Percentiles rank a stretch among this genome's conserved stretches.
phyloP scores from a whole-genome alignment of 2,797 vertebrate genomes.

The Tragelaphus eurycerus region DNA sequence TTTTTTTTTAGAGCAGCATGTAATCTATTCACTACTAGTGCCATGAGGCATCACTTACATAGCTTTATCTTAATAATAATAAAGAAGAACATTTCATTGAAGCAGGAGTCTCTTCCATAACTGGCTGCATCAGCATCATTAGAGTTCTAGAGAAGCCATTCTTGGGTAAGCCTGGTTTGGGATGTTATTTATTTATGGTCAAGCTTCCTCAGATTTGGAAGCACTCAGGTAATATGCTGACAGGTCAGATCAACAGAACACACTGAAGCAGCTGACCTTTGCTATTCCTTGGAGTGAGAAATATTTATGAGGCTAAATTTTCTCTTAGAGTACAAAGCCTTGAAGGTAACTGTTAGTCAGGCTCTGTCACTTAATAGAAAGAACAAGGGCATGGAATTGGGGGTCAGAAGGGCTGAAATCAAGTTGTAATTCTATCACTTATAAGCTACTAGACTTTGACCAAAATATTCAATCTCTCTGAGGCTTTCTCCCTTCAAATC shows the following conservation, averaged over 20 bases:
- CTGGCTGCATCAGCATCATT: neutral
- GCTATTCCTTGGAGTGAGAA: neutral
- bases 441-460: neutral
- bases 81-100: neutral
- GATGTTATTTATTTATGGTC: constrained; percentile 44
- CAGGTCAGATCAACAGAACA: neutral
- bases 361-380: neutral
- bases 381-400: neutral
- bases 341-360: neutral
- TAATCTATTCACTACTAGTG: neutral
- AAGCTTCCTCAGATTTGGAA: constrained; percentile 28
- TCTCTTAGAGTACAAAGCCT: neutral
- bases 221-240: neutral
- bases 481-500: neutral
- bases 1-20: neutral
- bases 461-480: neutral
- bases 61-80: constrained; percentile 15
- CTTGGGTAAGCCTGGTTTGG: neutral
- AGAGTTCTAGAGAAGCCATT: neutral
- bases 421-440: neutral
- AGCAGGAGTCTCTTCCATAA: neutral
- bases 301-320: constrained; percentile 2
- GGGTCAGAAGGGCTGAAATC: neutral
- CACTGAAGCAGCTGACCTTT: neutral
- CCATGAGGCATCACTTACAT: neutral